Evolutionary conservation across 2,113 vertebrate species (phyloP), one percentile per base, ranked within the genome.

Genomic region (Eclectus roratus): DNA sequence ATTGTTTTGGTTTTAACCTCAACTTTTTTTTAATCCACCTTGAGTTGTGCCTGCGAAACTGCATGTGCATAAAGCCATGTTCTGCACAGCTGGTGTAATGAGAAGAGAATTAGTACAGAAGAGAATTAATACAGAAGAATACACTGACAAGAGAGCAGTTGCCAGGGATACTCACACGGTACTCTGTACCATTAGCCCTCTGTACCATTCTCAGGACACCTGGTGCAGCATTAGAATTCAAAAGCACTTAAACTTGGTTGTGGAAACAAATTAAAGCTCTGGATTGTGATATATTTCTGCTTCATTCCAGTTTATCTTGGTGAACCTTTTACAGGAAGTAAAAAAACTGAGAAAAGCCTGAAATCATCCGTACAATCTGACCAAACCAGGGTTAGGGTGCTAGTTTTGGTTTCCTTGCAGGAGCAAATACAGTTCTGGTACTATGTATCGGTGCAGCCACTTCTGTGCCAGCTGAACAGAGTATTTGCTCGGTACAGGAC

Each of bases 1-100:
- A 35, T 24, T 58, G 56, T 15, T 58, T 58, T 23, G 55, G 20
- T 58, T n/a, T 23, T 58, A 58, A 15, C 20, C 44, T 46, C 24
- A 56, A 37, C 7, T 27, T 16, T 77, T 87, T 74, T 49, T 23
- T 39, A 81, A 69, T 77, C 19, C 14, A 65, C 11, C 19, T 44
- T 0, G 0, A 52, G 10, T 3, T 70, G 23, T 37, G 8, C 41
- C 15, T 46, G 19, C 44, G 35, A 77, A 80, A 46, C 11, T 41
- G 28, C 13, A 61, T 18, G 29, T 46, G 35, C 41, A 76, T 31
- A 66, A 55, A 74, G 16, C 12, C 2, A 4, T 70, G 15, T 55
- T 85, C 69, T 39, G 17, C 46, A 53, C 11, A 91, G 31, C 17
- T 84, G 28, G 7, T 37, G 15, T 61, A 46, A 88, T 50, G 77